phyloP scores from a whole-genome alignment of 1,140 invertebrate genomes.

The Elymnias hypermnestra region DNA sequence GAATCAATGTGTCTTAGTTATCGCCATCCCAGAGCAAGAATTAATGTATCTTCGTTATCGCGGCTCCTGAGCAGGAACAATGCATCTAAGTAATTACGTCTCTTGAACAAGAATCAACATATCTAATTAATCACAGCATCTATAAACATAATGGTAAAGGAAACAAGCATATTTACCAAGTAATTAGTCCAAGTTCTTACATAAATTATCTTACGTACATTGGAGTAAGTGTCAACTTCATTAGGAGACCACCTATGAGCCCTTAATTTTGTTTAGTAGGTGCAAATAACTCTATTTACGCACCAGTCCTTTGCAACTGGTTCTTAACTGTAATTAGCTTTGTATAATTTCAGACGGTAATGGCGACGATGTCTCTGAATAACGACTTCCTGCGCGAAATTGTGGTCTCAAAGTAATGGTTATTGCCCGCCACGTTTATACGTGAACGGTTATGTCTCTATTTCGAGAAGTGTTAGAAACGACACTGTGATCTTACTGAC shows the following conservation, averaged over 20 bases:
- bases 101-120: too few species aligned
- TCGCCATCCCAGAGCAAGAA: too few species aligned
- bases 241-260: conserved; percentile 6
- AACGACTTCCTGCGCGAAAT: conserved; percentile 21
- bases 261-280: conserved; percentile 17
- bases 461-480: conserved; percentile 6
- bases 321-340: conserved; percentile 20
- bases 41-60: too few species aligned
- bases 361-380: conserved; percentile 8
- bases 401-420: conserved; percentile 12
- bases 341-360: conserved; percentile 20
- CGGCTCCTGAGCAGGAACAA: too few species aligned
- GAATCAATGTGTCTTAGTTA: too few species aligned
- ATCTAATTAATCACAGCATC: too few species aligned
- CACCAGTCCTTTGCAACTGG: conserved; percentile 6
- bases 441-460: conserved; percentile 8
- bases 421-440: conserved; percentile 9
- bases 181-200: neutral
- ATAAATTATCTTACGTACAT: too few species aligned
- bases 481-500: neutral
- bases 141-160: too few species aligned
- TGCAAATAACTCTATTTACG: conserved; percentile 18
- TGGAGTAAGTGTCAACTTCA: neutral
- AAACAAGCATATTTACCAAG: too few species aligned
- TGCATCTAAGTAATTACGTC: too few species aligned